phyloP scores from a whole-genome alignment of 2,113 vertebrate genomes.

The Alexandromys fortis region DNA sequence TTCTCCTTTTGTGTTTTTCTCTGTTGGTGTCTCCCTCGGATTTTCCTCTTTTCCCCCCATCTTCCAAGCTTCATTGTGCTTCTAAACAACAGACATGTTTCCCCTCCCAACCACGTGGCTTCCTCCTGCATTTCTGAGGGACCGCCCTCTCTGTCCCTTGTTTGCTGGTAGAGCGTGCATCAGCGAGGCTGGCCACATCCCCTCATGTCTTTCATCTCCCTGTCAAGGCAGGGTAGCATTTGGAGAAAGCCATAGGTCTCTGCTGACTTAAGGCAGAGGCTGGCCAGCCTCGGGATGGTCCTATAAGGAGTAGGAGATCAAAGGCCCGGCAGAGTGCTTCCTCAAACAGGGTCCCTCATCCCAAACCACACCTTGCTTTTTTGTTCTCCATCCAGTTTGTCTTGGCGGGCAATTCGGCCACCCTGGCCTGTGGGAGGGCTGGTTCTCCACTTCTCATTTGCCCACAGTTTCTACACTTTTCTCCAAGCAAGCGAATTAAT shows the following conservation, averaged over 20 bases:
- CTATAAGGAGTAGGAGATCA: neutral
- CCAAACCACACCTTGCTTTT: neutral
- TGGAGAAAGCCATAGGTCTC: neutral
- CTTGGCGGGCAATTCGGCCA: neutral
- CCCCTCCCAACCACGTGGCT: neutral
- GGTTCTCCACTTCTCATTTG: conserved; percentile 35
- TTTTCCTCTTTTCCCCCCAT: neutral
- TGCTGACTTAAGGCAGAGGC: neutral
- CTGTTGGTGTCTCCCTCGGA: neutral
- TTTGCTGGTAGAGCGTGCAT: neutral
- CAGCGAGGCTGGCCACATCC: neutral
- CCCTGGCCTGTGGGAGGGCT: conserved; percentile 39
- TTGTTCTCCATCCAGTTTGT: neutral
- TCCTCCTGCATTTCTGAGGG: neutral
- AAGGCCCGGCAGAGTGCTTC: neutral
- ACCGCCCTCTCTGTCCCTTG: neutral
- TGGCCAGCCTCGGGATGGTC: neutral
- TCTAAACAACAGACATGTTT: neutral
- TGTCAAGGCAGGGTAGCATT: neutral
- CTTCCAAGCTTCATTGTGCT: neutral
- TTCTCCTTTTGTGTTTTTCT: neutral
- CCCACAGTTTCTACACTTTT: conserved; percentile 52
- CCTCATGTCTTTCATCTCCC: neutral
- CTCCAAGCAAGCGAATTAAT: conserved; percentile 74
- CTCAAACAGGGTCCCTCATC: neutral